Evolutionary conservation across 2,797 vertebrate species (phyloP).

Genomic region (Tapera naevia): DNA sequence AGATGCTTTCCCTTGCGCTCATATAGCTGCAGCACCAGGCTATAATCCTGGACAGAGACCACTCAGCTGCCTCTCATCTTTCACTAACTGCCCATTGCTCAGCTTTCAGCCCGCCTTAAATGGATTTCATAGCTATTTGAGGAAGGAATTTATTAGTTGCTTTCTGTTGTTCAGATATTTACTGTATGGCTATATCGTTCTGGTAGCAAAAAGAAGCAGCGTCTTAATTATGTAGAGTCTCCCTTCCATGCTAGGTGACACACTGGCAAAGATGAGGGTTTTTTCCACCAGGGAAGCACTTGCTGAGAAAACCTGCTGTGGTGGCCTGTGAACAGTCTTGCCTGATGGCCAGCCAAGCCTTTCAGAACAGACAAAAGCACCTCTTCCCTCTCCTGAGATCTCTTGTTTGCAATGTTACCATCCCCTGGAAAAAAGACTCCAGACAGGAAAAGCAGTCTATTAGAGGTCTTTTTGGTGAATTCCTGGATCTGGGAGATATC

Average conservation of each 20-base stretch:
- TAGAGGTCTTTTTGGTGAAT: not conserved
- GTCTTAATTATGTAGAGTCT: not conserved
- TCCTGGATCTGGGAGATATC: not conserved
- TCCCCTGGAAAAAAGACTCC: not conserved
- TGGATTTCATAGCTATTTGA: not conserved
- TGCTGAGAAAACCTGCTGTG: not conserved
- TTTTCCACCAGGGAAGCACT: not conserved
- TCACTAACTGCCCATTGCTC: not conserved
- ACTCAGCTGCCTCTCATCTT: not conserved
- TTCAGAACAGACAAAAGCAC: rapidly evolving
- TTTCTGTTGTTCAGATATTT: not conserved
- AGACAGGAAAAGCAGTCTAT: not conserved
- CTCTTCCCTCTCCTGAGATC: not conserved
- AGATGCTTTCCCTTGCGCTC: not conserved
- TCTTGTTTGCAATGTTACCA: not conserved
- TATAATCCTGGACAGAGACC: not conserved
- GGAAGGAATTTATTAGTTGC: not conserved
- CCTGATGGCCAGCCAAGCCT: not conserved
- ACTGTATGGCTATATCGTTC: rapidly evolving
- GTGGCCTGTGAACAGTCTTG: not conserved
- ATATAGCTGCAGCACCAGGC: not conserved
- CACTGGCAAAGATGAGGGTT: not conserved
- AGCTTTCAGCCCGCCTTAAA: not conserved
- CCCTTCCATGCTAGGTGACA: not conserved
- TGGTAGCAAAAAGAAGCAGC: not conserved